A percentile compares a stretch with the other conserved stretches of the same genome.
Evolutionary conservation across 2,797 vertebrate genomes (phyloP).

Genomic region (Lepilemur septentrionalis): DNA sequence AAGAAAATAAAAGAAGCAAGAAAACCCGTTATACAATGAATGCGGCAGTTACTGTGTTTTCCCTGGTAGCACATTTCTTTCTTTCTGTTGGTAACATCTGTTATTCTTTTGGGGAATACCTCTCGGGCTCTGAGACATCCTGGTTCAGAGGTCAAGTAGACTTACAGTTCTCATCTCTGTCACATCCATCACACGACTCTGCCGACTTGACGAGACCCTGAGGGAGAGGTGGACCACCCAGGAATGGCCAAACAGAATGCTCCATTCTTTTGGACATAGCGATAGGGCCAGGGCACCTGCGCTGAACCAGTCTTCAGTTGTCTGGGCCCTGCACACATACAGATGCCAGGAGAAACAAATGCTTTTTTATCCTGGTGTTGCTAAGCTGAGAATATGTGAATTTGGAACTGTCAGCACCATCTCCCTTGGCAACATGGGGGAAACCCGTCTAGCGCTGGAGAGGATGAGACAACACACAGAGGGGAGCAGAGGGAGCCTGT

Average conservation of each 20-base stretch:
- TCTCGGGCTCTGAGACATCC: not conserved
- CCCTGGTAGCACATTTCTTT: not conserved
- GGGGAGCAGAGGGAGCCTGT: not conserved
- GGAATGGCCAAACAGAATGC: not conserved
- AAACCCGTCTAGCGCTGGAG: slow-evolving; percentile 22
- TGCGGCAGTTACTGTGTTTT: not conserved
- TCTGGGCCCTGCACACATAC: not conserved
- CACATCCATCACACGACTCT: not conserved
- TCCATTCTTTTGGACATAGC: not conserved
- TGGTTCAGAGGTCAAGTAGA: not conserved
- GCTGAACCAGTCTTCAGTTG: not conserved
- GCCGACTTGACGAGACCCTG: not conserved
- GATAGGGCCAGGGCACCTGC: not conserved
- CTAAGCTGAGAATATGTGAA: slow-evolving; percentile 42
- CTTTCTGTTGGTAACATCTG: not conserved
- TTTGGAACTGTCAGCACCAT: slow-evolving; percentile 54
- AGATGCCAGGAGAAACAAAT: slow-evolving; percentile 9
- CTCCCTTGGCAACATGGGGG: slow-evolving; percentile 69
- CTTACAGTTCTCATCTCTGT: not conserved
- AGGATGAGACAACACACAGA: not conserved
- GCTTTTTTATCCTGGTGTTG: not conserved
- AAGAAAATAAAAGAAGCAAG: not conserved
- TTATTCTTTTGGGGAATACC: not conserved
- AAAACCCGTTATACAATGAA: not conserved
- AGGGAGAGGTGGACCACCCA: not conserved